phyloP scores from a whole-genome alignment of 2,113 vertebrate genomes.

The Enhydra lutris region DNA sequence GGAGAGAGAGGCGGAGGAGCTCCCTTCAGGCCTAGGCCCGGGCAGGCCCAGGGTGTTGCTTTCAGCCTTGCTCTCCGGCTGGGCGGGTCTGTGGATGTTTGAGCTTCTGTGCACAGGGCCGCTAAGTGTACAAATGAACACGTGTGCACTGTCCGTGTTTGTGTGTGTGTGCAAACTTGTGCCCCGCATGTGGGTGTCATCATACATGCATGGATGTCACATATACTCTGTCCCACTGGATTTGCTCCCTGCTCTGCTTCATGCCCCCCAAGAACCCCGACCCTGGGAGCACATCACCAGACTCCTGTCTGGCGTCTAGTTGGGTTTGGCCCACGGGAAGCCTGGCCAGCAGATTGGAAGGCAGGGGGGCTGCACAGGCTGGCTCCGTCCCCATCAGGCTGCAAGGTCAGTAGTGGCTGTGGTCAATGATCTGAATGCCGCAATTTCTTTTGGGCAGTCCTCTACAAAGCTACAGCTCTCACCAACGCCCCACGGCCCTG shows the following conservation, averaged over 20 bases:
- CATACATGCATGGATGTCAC: rapidly evolving
- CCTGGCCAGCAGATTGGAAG: background rate
- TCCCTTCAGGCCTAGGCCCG: background rate
- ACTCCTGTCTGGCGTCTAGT: background rate
- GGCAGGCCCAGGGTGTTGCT: background rate
- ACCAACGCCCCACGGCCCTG: rapidly evolving
- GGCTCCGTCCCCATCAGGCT: background rate
- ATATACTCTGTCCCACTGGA: background rate
- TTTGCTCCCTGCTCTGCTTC: background rate
- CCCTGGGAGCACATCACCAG: background rate
- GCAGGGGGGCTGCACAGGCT: background rate
- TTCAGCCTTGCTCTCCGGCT: background rate
- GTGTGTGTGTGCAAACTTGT: too few species aligned
- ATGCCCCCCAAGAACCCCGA: background rate
- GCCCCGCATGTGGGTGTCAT: background rate
- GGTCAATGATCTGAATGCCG: too few species aligned
- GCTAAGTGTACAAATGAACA: rapidly evolving
- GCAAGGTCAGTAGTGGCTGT: background rate
- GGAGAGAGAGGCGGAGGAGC: background rate
- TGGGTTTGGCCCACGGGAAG: background rate
- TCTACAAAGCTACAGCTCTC: background rate
- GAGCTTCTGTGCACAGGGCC: background rate
- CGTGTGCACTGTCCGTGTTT: rapidly evolving
- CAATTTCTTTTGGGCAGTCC: background rate
- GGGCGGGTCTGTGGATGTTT: background rate